Evolutionary conservation across 1,140 invertebrate genomes (phyloP), one percentile per base, ranked within the genome.

Genomic region (Ectropis grisescens): DNA sequence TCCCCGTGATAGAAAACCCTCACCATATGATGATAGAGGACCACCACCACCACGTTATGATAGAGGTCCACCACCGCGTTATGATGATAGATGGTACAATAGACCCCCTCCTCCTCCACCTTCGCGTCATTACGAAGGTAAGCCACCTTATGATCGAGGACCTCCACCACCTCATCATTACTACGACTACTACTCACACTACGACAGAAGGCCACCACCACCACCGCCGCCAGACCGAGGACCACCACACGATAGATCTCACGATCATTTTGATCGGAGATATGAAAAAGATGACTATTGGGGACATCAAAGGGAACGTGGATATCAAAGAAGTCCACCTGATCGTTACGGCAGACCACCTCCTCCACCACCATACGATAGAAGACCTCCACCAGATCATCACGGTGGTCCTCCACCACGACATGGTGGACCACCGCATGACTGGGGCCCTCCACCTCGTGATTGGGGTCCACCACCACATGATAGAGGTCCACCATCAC

Each of bases 101-200:
- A 29, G 35, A 16, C 29, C 23, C 10, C 29, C 19, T 10, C 33
- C 27, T 9, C 33, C 28, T 8, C 35, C 36, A 7, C 27, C 25
- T 12, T 26, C 25, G 11, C 11, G 13, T 7, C 13, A 25, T 22
- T 28, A 40, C 24, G 31, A 40, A 9, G 38, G 34, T 13, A 40
- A 27, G 13, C 31, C 24, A 11, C 34, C 13, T n/a, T n/a, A n/a
- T n/a, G n/a, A n/a, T n/a, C 26, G 16, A 9, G 14, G 29, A 10
- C 13, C 32, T n/a, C n/a, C n/a, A n/a, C n/a, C n/a, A n/a, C n/a
- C n/a, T n/a, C n/a, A 14, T 22, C 38, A 24, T 27, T 9, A 13
- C n/a, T 28, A 22, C 13, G 11, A 27, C 10, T 0, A 31, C 19
- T 32, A 36, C n/a, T n/a, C n/a, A n/a, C n/a, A n/a, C 12, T 5